Conservation (phyloP, 2,113 vertebrate species). For the Dicrurus megarhynchus region DNA sequence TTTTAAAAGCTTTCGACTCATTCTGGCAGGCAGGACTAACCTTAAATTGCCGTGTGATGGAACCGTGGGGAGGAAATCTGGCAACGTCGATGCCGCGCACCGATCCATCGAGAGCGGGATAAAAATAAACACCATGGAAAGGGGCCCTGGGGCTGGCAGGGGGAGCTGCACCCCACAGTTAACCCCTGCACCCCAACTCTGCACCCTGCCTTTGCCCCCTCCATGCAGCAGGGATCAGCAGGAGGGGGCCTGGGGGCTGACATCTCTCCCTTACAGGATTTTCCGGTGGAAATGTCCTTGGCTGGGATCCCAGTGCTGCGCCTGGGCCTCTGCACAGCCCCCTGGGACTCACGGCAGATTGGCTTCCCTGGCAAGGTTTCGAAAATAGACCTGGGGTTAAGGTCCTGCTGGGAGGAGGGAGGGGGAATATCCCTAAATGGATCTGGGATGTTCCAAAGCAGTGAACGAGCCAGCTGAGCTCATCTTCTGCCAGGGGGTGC, state of each 20-base stretch:
- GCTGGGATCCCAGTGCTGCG: neutral
- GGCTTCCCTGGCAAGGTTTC: neutral
- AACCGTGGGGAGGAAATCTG: neutral
- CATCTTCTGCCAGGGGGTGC: neutral
- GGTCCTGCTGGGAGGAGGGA: neutral
- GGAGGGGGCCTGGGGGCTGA: neutral
- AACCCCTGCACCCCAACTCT: neutral
- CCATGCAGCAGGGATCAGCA: neutral
- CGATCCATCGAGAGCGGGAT: neutral
- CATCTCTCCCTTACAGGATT: neutral
- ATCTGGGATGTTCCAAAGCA: neutral
- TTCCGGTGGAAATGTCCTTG: neutral
- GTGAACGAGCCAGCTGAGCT: neutral
- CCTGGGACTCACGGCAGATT: neutral
- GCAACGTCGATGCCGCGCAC: neutral
- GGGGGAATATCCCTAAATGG: neutral
- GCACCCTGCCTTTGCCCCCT: neutral
- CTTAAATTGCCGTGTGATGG: conserved; percentile 63
- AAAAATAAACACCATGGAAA: conserved; percentile 30
- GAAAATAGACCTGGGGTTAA: neutral
- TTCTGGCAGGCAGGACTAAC: conserved; percentile 36
- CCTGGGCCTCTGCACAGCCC: neutral
- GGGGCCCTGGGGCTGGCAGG: neutral
- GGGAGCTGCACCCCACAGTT: neutral
- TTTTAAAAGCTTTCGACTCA: conserved; percentile 59